Percentiles rank a stretch among this genome's conserved stretches.
phyloP scores from a whole-genome alignment of 2,888 invertebrate species.

The Chloromyia formosa region DNA sequence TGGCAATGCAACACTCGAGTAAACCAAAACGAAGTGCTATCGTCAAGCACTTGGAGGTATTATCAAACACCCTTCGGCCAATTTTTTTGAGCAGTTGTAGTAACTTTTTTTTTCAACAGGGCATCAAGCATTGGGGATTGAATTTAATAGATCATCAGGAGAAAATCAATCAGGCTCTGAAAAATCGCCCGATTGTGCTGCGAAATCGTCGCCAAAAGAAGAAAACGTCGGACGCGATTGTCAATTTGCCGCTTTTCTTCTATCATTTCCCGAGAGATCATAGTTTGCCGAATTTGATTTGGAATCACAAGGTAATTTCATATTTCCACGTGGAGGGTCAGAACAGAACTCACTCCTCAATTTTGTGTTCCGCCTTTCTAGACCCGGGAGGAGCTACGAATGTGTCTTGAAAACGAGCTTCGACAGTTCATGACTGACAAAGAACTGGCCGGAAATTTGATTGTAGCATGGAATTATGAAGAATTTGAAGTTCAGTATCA shows the following conservation, averaged over 20 bases:
- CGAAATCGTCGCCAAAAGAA: slow-evolving; percentile 79
- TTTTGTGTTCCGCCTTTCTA: slow-evolving; percentile 58
- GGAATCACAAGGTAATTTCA: slow-evolving; percentile 93
- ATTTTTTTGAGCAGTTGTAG: neutral
- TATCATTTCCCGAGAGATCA: slow-evolving; percentile 95
- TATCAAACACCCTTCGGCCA: neutral
- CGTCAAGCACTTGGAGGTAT: slow-evolving; percentile 84
- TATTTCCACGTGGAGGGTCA: too few species aligned
- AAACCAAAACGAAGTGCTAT: slow-evolving; percentile 76
- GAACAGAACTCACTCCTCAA: slow-evolving; percentile 22
- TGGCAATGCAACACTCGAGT: slow-evolving; percentile 84
- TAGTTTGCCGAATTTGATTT: slow-evolving; percentile 94
- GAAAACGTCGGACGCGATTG: slow-evolving; percentile 59
- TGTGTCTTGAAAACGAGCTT: slow-evolving; percentile 92
- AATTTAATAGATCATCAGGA: slow-evolving; percentile 64
- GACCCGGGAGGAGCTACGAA: slow-evolving; percentile 94
- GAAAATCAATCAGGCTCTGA: slow-evolving; percentile 60
- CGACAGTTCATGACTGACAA: slow-evolving; percentile 89
- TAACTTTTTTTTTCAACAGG: slow-evolving; percentile 51
- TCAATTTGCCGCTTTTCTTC: slow-evolving; percentile 82
- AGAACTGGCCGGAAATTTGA: slow-evolving; percentile 81
- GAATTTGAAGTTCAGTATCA: slow-evolving; percentile 96
- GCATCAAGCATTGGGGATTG: slow-evolving; percentile 74
- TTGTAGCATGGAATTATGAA: slow-evolving; percentile 97
- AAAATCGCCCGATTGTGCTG: slow-evolving; percentile 86